Evolutionary conservation across 2,113 vertebrate species (phyloP), one percentile per base, ranked within the genome.

Genomic region (Carassius auratus): DNA sequence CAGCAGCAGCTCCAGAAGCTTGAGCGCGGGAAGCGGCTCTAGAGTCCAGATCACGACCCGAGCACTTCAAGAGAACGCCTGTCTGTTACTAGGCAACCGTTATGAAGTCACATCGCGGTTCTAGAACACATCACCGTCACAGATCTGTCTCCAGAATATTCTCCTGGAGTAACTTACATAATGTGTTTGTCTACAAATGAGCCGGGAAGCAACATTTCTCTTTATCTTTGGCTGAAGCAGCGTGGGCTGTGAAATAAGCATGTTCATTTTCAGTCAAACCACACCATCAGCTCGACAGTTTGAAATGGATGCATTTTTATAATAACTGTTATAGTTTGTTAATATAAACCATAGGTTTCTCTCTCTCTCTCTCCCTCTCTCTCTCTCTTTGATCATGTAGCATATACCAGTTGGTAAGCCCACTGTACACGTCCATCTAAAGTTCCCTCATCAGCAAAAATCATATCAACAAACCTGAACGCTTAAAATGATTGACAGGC

Each of bases 21-120:
- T 30, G 30, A 30, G 30, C 30, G 30, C 30, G 30, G 30, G 30
- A 30, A 1, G 30, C 30, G 30, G 30, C 30, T 30, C 30, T 30
- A 30, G 30, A 30, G 30, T 30, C 30, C 30, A 30, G 30, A 1
- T 30, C 30, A 30, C 30, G 30, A 30, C 30, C 30, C 30, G 30
- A 30, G 30, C 30, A 30, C 30, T 30, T 83, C 80, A 10, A 52
- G 85, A 78, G 79, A 74, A 75, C 80, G 69, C 42, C 81, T 77
- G 50, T 14, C 78, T 76, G 87, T 88, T 88, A 71, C 87, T 86
- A 88, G 71, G 87, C 87, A 86, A 88, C 87, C 78, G 38, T 74
- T 61, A 14, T 83, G 36, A 79, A 75, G 76, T 77, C 66, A 84
- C 21, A 84, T 68, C n/a, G 81, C 61, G 69, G 57, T 50, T 86